These are phyloP conservation scores for Meloe dianella DNA, from an alignment of 2,888 invertebrate species.

Conservation along the genomic window DNA sequence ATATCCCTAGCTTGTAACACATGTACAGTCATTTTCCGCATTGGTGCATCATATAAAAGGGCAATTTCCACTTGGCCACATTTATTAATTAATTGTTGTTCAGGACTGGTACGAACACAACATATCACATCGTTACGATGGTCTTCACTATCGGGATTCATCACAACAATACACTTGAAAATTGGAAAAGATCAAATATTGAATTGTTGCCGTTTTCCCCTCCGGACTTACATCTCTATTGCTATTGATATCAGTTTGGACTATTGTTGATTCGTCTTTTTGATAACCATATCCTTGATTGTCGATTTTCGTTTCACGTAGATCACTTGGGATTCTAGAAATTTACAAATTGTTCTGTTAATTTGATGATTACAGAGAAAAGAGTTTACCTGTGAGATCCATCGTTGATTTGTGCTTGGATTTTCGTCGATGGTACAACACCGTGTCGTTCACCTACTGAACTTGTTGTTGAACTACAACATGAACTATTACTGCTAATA, in stretches of 20 bases:
- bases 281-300: conserved; percentile 56
- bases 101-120: conserved; percentile 54
- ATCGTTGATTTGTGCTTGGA: conserved; percentile 52
- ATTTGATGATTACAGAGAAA: too few relatives aligned
- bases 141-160: conserved; percentile 56
- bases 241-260: conserved; percentile 64
- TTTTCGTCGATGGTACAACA: conserved; percentile 46
- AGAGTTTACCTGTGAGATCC: conserved; percentile 44
- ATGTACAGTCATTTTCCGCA: conserved; percentile 91
- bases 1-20: conserved; percentile 86
- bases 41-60: conserved; percentile 87
- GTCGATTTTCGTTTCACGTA: conserved; percentile 72
- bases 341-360: too few relatives aligned
- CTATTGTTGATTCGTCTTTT: conserved; percentile 52
- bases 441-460: conserved; percentile 59
- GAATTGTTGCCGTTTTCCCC: not conserved
- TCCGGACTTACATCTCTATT: conserved; percentile 74
- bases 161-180: conserved; percentile 63
- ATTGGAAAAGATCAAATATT: not conserved
- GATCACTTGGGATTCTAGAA: conserved; percentile 38
- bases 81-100: conserved; percentile 63
- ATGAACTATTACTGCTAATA: conserved; percentile 60
- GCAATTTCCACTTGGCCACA: conserved; percentile 87
- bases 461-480: conserved; percentile 64
- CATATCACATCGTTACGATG: conserved; percentile 49